A percentile compares a stretch with the other conserved stretches of the same genome.
Conservation (phyloP, 2,888 invertebrate species). For the Drosophila leonis region DNA sequence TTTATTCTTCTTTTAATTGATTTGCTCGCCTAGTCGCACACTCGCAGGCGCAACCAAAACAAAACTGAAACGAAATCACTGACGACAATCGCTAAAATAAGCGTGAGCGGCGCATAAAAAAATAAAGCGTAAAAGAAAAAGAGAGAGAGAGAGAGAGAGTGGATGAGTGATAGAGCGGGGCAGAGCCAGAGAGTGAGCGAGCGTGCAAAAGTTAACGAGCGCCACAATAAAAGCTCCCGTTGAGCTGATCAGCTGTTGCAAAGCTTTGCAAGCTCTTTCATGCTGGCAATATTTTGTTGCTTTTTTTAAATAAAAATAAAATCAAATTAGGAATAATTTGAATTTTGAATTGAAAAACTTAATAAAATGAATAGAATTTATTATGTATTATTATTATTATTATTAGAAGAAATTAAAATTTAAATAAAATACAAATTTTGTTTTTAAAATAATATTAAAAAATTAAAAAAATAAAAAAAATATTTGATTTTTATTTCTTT, state of each 20-base stretch:
- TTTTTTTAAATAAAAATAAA: background rate
- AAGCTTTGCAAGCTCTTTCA: slow-evolving; percentile 24
- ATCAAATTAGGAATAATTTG: background rate
- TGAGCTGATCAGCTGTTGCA: slow-evolving; percentile 45
- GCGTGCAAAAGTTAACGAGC: slow-evolving; percentile 39
- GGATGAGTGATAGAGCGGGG: background rate
- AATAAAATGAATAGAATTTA: no score
- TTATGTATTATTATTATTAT: no score
- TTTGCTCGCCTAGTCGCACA: slow-evolving; percentile 26
- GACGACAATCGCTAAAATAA: slow-evolving; percentile 5
- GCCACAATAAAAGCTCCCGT: slow-evolving; percentile 37
- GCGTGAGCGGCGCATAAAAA: slow-evolving; percentile 8
- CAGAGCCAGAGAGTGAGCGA: background rate
- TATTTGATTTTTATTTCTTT: no score
- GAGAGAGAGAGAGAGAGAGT: background rate
- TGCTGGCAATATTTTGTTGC: background rate
- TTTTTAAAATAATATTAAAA: no score
- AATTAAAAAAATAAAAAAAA: no score
- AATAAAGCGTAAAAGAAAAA: background rate
- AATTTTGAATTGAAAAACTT: background rate
- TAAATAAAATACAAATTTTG: no score
- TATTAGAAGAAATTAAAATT: no score
- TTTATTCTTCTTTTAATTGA: background rate
- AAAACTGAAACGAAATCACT: slow-evolving; percentile 45
- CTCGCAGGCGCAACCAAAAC: slow-evolving; percentile 58